Base-by-base conservation (phyloP, 1,140 invertebrate genomes). In the Radopholus similis region DNA sequence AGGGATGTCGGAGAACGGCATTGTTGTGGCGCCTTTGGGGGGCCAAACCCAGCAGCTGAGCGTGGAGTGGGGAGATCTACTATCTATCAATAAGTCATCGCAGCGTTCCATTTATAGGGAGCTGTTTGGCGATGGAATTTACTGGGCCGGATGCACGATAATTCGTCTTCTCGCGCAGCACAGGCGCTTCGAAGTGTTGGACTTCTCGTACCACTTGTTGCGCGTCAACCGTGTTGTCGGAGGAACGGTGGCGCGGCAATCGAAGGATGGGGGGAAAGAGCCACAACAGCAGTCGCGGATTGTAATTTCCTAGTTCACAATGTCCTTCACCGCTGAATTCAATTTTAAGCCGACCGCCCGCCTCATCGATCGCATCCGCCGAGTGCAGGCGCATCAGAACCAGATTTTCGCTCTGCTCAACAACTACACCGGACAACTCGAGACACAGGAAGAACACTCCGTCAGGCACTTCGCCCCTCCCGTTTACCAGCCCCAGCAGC, bases 71-170 rank as follows among this genome's bases (percentile, higher is more conserved):
- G 32, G 23, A n/a, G n/a, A n/a, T n/a, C n/a, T n/a, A 26, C 34
- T 13, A 54, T 42, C 38, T 11, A 42, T 42, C 38, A 42, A 1
- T 42, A 51, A 68, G 13, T 69, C 15, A 32, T 49, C 32, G n/a
- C 40, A 30, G n/a, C 13, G 23, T 23, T 58, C 28, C 37, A 64
- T 49, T 77, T 85, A 85, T 13, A 94, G 91, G 83, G 92, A 97
- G 85, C 85, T 98, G 71, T 98, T 95, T 85, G 96, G 96, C 15
- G 96, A 99, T 86, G 95, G 95, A 13, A 86, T 98, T 0, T 93
- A 98, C 84, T 99, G 95, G 95, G 95, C 95, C 32, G 95, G 94
- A 0, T 97, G 94, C 84, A 90, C 92, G n/a, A 92, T 99, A 87
- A 93, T 99, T 64, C 89, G 93, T n/a, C 85, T 99, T 21, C 85